Evolutionary conservation across 2,797 vertebrate species (phyloP).

Genomic region (Phoeniculus purpureus): DNA sequence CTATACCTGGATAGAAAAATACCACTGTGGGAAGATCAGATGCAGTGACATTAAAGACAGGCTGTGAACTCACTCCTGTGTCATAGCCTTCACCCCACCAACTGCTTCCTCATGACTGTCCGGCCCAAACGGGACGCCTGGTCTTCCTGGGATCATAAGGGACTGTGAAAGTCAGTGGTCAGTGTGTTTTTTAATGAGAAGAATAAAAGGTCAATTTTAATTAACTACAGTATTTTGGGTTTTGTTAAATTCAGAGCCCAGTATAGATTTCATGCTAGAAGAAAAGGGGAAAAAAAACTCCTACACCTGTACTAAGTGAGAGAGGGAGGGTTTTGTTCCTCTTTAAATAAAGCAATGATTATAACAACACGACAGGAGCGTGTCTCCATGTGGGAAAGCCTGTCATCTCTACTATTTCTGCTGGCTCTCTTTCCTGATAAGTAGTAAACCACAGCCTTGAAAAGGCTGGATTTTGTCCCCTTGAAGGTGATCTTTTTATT

Average conservation of each 20-base stretch:
- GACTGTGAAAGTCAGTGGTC: background rate
- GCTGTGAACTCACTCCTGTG: background rate
- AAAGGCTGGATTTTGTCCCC: background rate
- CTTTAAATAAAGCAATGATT: constrained; percentile 41
- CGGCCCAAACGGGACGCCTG: background rate
- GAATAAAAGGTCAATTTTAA: background rate
- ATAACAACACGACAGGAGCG: constrained; percentile 20
- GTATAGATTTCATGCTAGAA: background rate
- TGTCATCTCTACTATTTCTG: constrained; percentile 58
- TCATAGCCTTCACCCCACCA: background rate
- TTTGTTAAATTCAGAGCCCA: background rate
- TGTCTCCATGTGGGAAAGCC: constrained; percentile 14
- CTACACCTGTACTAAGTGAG: background rate
- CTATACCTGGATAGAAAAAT: background rate
- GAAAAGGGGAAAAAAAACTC: background rate
- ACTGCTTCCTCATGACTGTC: background rate
- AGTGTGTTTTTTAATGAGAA: background rate
- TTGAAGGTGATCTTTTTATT: background rate
- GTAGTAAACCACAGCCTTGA: background rate
- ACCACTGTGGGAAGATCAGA: background rate
- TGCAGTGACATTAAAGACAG: background rate
- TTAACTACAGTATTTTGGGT: background rate
- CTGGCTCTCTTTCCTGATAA: background rate
- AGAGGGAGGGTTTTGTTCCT: background rate
- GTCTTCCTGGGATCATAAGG: background rate